phyloP scores from a whole-genome alignment of 2,113 vertebrate species.

The Gymnogyps californianus region DNA sequence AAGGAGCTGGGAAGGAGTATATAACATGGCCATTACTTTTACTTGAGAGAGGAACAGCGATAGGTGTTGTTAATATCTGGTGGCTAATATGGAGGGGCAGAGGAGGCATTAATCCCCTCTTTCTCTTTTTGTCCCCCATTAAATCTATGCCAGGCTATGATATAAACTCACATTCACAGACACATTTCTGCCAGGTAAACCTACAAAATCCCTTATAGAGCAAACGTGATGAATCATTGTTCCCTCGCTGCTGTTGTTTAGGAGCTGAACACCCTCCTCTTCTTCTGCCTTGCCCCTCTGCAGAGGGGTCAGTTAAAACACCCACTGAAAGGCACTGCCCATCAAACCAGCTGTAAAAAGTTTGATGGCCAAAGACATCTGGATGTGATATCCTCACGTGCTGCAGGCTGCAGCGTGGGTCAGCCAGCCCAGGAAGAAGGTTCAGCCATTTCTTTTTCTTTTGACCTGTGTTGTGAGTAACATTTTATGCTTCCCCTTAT shows the following conservation, averaged over 20 bases:
- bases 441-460: not conserved
- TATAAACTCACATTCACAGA: not conserved
- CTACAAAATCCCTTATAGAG: not conserved
- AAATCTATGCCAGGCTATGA: not conserved
- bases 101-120: not conserved
- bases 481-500: not conserved
- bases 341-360: not conserved
- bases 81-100: not conserved
- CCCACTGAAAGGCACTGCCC: not conserved
- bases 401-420: accelerated
- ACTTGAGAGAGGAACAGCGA: not conserved
- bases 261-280: not conserved
- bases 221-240: not conserved
- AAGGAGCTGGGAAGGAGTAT: not conserved
- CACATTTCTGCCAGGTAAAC: not conserved
- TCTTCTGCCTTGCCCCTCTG: not conserved
- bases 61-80: not conserved
- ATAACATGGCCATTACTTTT: not conserved
- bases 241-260: not conserved
- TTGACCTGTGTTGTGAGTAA: not conserved
- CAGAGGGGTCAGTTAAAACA: not conserved
- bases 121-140: not conserved
- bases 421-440: not conserved
- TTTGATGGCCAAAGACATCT: not conserved
- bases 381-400: accelerated